Evolutionary conservation across 64 coral and sea anemone genomes (phyloP), one percentile per base, ranked within the genome.

Genomic region (Cladopsammia gracilis): DNA sequence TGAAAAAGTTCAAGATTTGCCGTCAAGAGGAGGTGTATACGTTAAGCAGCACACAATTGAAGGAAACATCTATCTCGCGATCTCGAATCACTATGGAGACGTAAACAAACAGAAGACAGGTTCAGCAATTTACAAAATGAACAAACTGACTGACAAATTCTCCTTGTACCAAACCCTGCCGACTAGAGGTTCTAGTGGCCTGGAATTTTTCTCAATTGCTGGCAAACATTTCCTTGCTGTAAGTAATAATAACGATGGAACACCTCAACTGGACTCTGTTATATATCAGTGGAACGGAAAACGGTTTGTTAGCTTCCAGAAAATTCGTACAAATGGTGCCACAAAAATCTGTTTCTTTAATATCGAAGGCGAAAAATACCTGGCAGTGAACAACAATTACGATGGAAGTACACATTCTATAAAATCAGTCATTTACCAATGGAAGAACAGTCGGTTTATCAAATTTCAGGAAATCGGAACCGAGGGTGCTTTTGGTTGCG

Each of bases 1-100:
- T 26, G 77, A 79, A 57, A 79, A 79, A 58, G 19, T 79, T 47
- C 77, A 79, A 79, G 53, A 79, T 10, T 58, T 79, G 23, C 77
- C 50, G 13, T 58, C 77, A 2, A 23, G 26, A 23, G 77, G 77
- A 79, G 77, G 46, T 2, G 59, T 6, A 10, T 79, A 44, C 3
- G 54, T 79, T 12, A 25, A 79, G 7, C 50, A 50, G 5, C 59
- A 58, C n/a, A 20, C 52, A 3, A 79, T 79, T 12, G 34, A 51
- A 1, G 77, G 52, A 8, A 79, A 20, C 3, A 59, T 57, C 4
- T 79, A 26, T 20, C 10, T 79, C 2, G 77, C 59, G 13, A 79
- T 79, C 24, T 10, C 22, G 20, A 26, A 79, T 25, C 54, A 54
- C 24, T 1, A 56, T 22, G 24, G 54, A 22, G 3, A 26, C 25